Conservation (phyloP, 2,888 invertebrate species). For the Antheraea yamamai region DNA sequence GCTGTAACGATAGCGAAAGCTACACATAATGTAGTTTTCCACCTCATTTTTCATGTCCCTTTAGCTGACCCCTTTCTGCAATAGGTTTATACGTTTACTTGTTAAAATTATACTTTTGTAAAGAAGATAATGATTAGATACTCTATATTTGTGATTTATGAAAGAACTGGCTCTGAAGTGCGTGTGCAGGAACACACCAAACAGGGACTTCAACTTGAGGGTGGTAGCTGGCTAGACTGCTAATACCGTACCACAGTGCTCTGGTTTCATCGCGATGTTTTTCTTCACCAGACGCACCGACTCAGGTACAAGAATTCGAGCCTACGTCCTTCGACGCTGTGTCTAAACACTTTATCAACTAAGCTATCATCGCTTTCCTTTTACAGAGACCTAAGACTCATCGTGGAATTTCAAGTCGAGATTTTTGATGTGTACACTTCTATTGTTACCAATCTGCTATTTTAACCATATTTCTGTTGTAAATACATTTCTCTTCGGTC, state of each 20-base stretch:
- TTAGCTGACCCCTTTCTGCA: conserved; percentile 31
- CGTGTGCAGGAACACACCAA: too few relatives aligned
- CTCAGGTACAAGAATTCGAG: too few relatives aligned
- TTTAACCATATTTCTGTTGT: not conserved
- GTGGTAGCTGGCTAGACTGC: too few relatives aligned
- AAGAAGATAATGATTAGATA: not conserved
- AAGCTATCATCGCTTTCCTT: not conserved
- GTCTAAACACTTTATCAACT: too few relatives aligned
- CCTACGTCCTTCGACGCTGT: too few relatives aligned
- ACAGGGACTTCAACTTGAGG: too few relatives aligned
- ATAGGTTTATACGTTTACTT: conserved; percentile 17
- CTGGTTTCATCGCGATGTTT: too few relatives aligned
- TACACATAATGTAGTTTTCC: conserved; percentile 36
- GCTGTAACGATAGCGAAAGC: conserved; percentile 28
- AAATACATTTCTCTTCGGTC: not conserved
- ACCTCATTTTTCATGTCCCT: conserved; percentile 39
- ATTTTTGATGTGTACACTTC: not conserved
- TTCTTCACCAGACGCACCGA: too few relatives aligned
- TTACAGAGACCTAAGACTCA: not conserved
- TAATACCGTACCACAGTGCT: too few relatives aligned
- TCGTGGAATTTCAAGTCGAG: not conserved
- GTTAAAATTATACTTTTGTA: not conserved
- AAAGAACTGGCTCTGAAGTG: too few relatives aligned
- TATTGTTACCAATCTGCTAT: not conserved
- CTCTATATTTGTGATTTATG: too few relatives aligned